Evolutionary conservation across 2,797 vertebrate species (phyloP).

Genomic region (Onychomys arenicola): DNA sequence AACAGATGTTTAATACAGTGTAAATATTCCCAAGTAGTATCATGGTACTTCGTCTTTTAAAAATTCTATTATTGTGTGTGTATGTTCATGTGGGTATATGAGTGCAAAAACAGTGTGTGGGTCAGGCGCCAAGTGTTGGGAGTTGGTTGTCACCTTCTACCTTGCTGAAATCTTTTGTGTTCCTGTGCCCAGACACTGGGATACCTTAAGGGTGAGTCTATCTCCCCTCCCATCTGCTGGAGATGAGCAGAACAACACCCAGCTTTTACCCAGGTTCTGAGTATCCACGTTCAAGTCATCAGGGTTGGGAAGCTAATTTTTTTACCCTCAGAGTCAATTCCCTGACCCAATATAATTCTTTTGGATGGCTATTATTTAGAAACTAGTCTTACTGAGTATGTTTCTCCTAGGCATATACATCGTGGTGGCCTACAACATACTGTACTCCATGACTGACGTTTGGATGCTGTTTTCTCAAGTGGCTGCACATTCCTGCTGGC

Average conservation of each 20-base stretch:
- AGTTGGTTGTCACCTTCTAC: background rate
- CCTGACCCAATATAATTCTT: background rate
- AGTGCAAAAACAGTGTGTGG: background rate
- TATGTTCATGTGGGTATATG: background rate
- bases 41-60: background rate
- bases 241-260: background rate
- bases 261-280: too few species aligned
- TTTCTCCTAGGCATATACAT: background rate
- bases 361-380: constrained; percentile 20
- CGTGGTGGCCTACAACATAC: background rate
- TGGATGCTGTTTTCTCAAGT: background rate
- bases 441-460: background rate
- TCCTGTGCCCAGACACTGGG: background rate
- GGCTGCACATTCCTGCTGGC: background rate
- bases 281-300: background rate
- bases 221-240: background rate
- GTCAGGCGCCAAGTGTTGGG: too few species aligned
- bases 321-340: too few species aligned
- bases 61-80: background rate
- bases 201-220: background rate
- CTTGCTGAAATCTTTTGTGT: background rate
- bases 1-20: background rate
- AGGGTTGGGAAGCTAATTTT: background rate
- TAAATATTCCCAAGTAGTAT: background rate
- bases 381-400: background rate